Percentiles rank a stretch among this genome's conserved stretches.
Evolutionary conservation across 2,113 vertebrate species (phyloP).

Genomic region (Raphicerus campestris): DNA sequence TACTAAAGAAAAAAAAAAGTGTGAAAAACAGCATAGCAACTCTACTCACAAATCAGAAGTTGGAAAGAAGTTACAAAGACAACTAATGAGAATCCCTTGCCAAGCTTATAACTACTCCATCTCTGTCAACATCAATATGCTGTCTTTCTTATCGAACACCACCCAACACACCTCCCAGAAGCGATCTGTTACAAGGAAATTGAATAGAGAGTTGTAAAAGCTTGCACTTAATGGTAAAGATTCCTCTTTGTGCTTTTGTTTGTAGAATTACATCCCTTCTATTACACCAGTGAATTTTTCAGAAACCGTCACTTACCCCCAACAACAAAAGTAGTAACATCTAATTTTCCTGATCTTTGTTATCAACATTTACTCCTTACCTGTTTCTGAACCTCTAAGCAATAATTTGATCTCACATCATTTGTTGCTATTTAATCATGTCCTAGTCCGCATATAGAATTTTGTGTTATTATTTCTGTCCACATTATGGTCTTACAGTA

Average conservation of each 20-base stretch:
- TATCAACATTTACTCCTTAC: background rate
- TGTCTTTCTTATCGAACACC: background rate
- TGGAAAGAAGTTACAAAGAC: background rate
- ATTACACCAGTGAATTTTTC: background rate
- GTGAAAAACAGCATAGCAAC: constrained; percentile 25
- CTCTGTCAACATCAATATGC: background rate
- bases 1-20: constrained; percentile 5
- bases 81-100: constrained; percentile 5
- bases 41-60: constrained; percentile 22
- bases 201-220: background rate
- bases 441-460: background rate
- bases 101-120: constrained; percentile 12
- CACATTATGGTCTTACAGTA: background rate
- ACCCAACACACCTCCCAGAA: background rate
- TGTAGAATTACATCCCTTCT: background rate
- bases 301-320: background rate
- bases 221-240: background rate
- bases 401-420: background rate
- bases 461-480: background rate
- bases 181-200: background rate
- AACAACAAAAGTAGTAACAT: background rate
- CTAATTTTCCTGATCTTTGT: background rate
- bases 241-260: background rate
- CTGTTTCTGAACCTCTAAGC: background rate
- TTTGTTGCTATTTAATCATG: background rate